Conservation (phyloP, 2,797 vertebrate species). For the Catamblyrhynchus diadema region DNA sequence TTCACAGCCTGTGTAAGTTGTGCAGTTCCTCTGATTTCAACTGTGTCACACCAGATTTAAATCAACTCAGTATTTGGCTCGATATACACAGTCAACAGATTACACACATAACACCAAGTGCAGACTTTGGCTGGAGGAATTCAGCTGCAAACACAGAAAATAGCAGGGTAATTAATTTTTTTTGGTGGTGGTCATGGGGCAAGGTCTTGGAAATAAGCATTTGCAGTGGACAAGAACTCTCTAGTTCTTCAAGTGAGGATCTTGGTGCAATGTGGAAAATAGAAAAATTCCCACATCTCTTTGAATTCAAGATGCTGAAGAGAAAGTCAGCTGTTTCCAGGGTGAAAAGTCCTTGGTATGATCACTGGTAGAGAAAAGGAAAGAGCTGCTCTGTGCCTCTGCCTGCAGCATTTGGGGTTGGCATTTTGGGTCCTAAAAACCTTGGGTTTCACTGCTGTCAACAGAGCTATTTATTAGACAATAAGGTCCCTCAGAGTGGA, state of each 20-base stretch:
- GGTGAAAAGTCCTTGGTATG: rapidly evolving
- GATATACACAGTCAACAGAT: background rate
- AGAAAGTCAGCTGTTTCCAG: background rate
- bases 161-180: background rate
- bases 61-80: background rate
- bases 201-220: background rate
- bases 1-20: background rate
- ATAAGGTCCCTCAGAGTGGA: background rate
- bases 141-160: background rate
- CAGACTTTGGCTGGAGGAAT: background rate
- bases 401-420: background rate
- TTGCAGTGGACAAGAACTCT: background rate
- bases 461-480: background rate
- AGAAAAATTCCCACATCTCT: background rate
- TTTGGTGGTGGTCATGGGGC: rapidly evolving
- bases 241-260: background rate
- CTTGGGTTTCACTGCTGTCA: background rate
- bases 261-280: rapidly evolving
- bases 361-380: background rate
- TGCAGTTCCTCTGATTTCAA: background rate
- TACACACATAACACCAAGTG: background rate
- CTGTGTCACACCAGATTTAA: background rate
- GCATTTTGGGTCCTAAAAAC: background rate
- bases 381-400: background rate
- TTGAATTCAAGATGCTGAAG: background rate